Evolutionary conservation across 1,140 invertebrate genomes (phyloP), one percentile per base, ranked within the genome.

Genomic region (Cotesia typhae): DNA sequence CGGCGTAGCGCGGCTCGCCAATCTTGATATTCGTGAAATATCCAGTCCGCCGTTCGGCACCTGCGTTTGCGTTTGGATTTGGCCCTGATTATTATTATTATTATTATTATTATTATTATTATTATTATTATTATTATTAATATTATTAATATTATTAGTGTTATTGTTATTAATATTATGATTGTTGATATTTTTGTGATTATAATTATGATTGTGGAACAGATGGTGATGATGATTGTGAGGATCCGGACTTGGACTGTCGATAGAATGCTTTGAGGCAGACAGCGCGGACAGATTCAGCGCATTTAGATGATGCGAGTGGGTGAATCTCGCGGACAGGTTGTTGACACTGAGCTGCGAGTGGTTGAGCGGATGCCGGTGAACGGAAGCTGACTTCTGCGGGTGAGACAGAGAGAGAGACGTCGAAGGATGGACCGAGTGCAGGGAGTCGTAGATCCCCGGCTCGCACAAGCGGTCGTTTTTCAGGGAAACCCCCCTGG

Each of bases 251-350:
- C 85, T 84, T 4, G 88, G 89, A 37, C 90, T 91, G 51, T 91
- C 91, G n/a, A 93, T 88, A 12, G 92, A 93, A 77, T 93, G 92
- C 80, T 93, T 93, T 1, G 92, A 92, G 7, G 87, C 87, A 67
- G 87, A 89, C 35, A 93, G 83, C 3, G 92, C 91, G 37, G 92
- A 92, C 17, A 93, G 89, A 83, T 93, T 93, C 52, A 93, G 86
- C 4, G 90, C 6, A 47, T 47, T 47, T 10, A 47, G 88, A 69
- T 91, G 88, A 69, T 91, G 89, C 67, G 83, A 84, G 55, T 88
- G 82, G 59, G 84, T 85, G 36, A 86, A 59, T 67, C 83, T 74
- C 55, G 87, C 84, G 2, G 83, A 85, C 4, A 86, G 74, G 67
- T 86, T 87, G 73, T 87, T 86, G 9, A 86, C 83, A 75, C 85